phyloP scores from a whole-genome alignment of 2,113 vertebrate species.

The Pterophyllum scalare region DNA sequence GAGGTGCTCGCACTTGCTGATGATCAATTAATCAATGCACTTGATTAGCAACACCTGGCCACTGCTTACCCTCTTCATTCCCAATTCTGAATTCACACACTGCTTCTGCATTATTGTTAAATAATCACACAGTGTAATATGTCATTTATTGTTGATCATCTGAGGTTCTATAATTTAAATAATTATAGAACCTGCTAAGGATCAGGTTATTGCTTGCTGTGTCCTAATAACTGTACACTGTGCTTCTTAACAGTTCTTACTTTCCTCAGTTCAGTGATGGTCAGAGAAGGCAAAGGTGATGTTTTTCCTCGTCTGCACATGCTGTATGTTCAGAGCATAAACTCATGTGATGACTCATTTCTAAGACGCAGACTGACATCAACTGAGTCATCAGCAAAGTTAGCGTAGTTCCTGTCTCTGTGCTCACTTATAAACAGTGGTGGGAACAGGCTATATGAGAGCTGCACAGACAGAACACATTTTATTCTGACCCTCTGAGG shows the following conservation, averaged over 20 bases:
- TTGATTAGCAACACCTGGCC: conserved; percentile 1
- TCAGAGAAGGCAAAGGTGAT: background rate
- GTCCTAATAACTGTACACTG: background rate
- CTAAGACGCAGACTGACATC: background rate
- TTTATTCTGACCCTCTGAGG: background rate
- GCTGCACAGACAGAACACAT: background rate
- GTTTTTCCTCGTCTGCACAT: background rate
- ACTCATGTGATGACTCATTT: background rate
- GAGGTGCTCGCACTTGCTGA: background rate
- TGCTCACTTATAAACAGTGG: background rate
- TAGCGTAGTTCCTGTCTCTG: background rate
- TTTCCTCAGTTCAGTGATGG: background rate
- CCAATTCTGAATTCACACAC: background rate
- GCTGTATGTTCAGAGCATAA: background rate
- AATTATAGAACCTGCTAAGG: background rate
- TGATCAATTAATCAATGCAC: background rate
- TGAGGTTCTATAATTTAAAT: background rate
- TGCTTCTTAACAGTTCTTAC: background rate
- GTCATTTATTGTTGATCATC: background rate
- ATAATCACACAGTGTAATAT: background rate
- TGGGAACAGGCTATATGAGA: background rate
- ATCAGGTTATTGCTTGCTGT: background rate
- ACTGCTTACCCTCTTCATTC: background rate
- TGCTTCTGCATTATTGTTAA: background rate
- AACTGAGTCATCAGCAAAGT: background rate